Percentiles rank a stretch among this genome's conserved stretches.
Conservation (phyloP, 2,113 vertebrate species). For the Pungitius pungitius region DNA sequence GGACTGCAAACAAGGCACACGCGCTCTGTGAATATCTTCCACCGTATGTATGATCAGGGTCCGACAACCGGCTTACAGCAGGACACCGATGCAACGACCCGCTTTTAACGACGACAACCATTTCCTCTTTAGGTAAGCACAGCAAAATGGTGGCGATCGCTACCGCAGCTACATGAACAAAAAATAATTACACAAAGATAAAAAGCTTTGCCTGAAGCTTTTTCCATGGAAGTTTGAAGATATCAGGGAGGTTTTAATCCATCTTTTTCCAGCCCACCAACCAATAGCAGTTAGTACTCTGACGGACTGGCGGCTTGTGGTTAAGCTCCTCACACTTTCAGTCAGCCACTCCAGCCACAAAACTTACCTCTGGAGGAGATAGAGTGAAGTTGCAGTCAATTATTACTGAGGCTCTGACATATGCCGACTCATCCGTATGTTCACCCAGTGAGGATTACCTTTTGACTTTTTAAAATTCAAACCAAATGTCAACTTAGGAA, state of each 20-base stretch:
- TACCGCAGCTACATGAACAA: constrained; percentile 7
- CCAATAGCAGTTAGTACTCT: constrained; percentile 12
- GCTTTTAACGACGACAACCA: constrained; percentile 61
- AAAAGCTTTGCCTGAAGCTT: constrained; percentile 19
- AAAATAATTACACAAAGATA: constrained; percentile 9
- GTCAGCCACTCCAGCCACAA: constrained; percentile 22
- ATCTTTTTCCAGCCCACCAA: neutral
- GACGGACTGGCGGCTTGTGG: constrained; percentile 38
- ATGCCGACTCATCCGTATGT: constrained; percentile 40
- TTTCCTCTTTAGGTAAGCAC: constrained; percentile 17
- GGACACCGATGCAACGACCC: constrained; percentile 34
- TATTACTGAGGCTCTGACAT: constrained; percentile 36
- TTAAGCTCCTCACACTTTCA: constrained; percentile 22
- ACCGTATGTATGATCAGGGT: neutral
- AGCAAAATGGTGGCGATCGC: constrained; percentile 22
- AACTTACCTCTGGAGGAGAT: constrained; percentile 29
- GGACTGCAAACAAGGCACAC: constrained; percentile 30
- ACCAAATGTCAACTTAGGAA: constrained; percentile 47
- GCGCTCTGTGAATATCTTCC: neutral
- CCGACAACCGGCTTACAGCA: constrained; percentile 47
- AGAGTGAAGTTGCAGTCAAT: constrained; percentile 19
- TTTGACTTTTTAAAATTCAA: constrained; percentile 23
- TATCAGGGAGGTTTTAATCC: constrained; percentile 2
- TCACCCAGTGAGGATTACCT: constrained; percentile 33
- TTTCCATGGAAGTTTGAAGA: constrained; percentile 14